Base-by-base conservation (phyloP, 2,113 vertebrate genomes). In the Petromus typicus region DNA sequence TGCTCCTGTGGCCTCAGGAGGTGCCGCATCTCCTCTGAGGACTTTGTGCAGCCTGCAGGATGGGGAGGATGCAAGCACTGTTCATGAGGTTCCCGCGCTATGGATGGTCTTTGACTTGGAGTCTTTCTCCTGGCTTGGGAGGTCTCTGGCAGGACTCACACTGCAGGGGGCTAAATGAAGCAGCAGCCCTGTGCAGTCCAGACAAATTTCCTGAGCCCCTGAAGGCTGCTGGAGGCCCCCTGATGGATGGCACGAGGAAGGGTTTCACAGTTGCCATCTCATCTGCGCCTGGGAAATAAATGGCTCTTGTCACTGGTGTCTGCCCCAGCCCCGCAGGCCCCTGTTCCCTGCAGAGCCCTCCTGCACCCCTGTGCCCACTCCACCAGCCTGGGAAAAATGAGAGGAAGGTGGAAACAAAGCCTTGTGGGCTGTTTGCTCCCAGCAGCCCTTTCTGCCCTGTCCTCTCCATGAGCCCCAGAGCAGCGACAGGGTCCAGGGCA, bases 271-370 rank as follows among this genome's bases (percentile, higher is more conserved):
- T 95, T 95, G 95, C 96, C 73, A 5, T 96, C 96, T 97, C 97
- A 97, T 98, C 97, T 96, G 76, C 43, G 59, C 95, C 91, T 59
- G 37, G 93, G 86, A 97, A 97, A 97, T 95, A 97, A 98, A 97
- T 98, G 87, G 91, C 93, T 95, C 97, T 92, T 95, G 95, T 98
- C 97, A 94, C 59, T 91, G 93, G 89, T 90, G 95, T 97, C 98
- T 95, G 93, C 93, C 93, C 92, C 17, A 4, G 95, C 95, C 82
- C 96, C 63, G 95, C 95, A 95, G 95, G 95, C 43, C 86, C 85
- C 80, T 92, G 89, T 89, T 95, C 86, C 93, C 92, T 54, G 92
- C 97, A 81, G 93, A 97, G 89, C 23, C 89, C 71, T 81, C 43
- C 87, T 95, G 80, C 80, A n/a, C 84, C 83, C 90, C 66, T 80